Evolutionary conservation across 2,888 invertebrate species (phyloP).

Genomic region (Gymnoscelis rufifasciata): DNA sequence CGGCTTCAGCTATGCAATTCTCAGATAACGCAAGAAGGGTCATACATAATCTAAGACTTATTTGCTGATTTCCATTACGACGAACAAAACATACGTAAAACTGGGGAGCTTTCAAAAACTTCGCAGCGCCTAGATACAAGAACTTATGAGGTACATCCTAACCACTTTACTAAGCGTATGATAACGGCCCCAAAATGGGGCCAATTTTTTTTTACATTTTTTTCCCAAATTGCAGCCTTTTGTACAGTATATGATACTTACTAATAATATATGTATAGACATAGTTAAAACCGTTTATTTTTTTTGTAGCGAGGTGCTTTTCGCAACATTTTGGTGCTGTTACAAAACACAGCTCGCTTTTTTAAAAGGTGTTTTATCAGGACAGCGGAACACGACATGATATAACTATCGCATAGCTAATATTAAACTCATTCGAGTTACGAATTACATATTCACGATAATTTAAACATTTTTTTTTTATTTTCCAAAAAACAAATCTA

Average conservation of each 20-base stretch:
- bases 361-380: conserved; percentile 57
- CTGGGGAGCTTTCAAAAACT: conserved; percentile 34
- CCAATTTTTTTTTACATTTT: conserved; percentile 71
- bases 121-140: conserved; percentile 49
- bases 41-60: too few relatives aligned
- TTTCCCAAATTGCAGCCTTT: conserved; percentile 71
- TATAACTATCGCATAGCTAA: conserved; percentile 57
- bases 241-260: conserved; percentile 77
- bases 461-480: conserved; percentile 51
- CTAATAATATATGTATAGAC: conserved; percentile 72
- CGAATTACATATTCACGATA: conserved; percentile 57
- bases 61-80: background rate
- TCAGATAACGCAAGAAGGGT: too few relatives aligned
- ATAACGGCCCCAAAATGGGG: conserved; percentile 64
- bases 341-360: conserved; percentile 48
- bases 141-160: conserved; percentile 71
- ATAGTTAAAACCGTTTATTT: conserved; percentile 67
- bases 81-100: background rate
- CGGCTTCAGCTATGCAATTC: background rate
- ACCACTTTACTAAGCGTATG: conserved; percentile 76
- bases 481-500: conserved; percentile 36
- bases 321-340: conserved; percentile 34
- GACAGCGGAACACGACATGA: conserved; percentile 58
- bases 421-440: conserved; percentile 52
- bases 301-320: conserved; percentile 50